Base-by-base conservation (phyloP, 2,888 invertebrate species). In the Schizotus pectinicornis region DNA sequence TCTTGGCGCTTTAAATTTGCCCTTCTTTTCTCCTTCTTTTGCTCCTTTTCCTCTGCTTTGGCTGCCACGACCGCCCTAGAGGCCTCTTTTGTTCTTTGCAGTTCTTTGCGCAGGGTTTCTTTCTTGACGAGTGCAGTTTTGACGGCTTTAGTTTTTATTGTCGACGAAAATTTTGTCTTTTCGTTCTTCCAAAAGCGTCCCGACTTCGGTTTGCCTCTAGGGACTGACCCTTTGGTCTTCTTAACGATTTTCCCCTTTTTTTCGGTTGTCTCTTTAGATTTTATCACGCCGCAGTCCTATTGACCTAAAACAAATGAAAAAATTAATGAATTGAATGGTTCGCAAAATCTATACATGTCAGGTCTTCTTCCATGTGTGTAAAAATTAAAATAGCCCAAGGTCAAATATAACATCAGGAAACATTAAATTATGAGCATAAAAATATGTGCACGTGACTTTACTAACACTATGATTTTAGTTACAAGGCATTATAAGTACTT, bases 171-270 rank as follows among this genome's bases (percentile, higher is more conserved):
- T 67, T 88, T 86, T 70, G 85, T 83, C 76, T 85, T 87, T 59
- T 83, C 81, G 14, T 81, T 81, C 78, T 92, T 92, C 92, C 92
- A 92, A 74, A 90, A 85, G 64, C 89, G 82, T 12, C 91, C 90
- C 7, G 92, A 92, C 78, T 91, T 91, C 5, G 91, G 90, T 74
- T 83, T 84, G 0, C 92, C 91, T 71, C 83, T 78, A 1, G 78
- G 77, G 56, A 78, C 64, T 13, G 31, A 35, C 8, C 31, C 43
- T 35, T 53, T 39, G 13, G 14, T 7, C 13, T 12, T 35, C 11
- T 39, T 39, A 3, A 13, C 13, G 39, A 12, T 12, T 7, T 39
- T 48, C 32, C 8, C 42, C 22, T 22, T 22, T 2, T 3, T 22
- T 22, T 22, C 22, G 22, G n/a, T n/a, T n/a, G n/a, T n/a, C n/a